Percentiles rank a stretch among this genome's conserved stretches.
Evolutionary conservation across 2,113 vertebrate genomes (phyloP).

Genomic region (Melanerpes formicivorus): DNA sequence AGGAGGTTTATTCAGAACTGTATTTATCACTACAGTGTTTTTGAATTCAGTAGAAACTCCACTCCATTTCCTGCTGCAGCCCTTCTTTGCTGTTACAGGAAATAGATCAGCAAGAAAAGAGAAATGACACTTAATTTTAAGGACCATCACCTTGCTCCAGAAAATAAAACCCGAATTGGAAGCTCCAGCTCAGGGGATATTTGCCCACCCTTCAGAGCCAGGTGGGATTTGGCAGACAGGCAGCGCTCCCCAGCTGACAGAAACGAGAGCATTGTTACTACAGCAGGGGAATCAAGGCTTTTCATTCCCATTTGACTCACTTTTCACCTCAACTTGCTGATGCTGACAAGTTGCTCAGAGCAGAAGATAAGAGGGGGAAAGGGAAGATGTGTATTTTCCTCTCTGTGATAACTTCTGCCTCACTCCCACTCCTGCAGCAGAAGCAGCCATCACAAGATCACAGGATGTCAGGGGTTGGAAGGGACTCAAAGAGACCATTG

Average conservation of each 20-base stretch:
- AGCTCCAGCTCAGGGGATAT: background rate
- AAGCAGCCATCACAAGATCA: background rate
- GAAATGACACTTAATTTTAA: slow-evolving; percentile 47
- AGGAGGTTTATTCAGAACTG: slow-evolving; percentile 68
- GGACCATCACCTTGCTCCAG: slow-evolving; percentile 17
- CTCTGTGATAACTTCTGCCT: background rate
- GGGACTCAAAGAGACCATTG: too few relatives aligned
- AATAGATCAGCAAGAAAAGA: slow-evolving; percentile 15
- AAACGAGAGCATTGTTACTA: background rate
- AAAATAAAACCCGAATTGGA: background rate
- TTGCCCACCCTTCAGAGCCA: background rate
- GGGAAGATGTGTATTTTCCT: background rate
- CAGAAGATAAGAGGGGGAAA: accelerated
- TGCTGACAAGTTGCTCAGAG: background rate
- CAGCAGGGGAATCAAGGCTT: accelerated
- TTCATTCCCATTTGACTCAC: background rate
- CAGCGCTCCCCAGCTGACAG: background rate
- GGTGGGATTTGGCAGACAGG: background rate
- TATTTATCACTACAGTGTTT: slow-evolving; percentile 76
- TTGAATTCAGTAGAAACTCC: slow-evolving; percentile 65
- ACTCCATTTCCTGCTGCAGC: slow-evolving; percentile 67
- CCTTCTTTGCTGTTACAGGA: slow-evolving; percentile 37
- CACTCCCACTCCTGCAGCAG: accelerated
- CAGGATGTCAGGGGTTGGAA: too few relatives aligned
- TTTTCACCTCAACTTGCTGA: background rate